These are phyloP conservation scores for Criorhina ranunculi DNA, from an alignment of 2,888 invertebrate genomes.

Conservation along the genomic window DNA sequence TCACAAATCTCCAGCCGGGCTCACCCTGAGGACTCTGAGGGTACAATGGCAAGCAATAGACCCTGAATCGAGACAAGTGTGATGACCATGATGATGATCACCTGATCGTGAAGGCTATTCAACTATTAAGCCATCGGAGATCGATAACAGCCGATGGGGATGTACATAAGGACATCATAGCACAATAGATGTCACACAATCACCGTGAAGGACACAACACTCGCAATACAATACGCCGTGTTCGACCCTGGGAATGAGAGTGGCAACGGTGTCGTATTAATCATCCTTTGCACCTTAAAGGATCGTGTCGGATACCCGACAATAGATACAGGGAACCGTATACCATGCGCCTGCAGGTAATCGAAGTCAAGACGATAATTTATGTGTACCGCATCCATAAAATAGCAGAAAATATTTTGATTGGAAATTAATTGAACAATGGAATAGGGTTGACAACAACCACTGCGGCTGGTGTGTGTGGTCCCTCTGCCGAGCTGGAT, in stretches of 20 bases:
- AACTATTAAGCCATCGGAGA: slow-evolving; percentile 69
- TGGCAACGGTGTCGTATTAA: slow-evolving; percentile 51
- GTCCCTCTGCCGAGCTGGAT: slow-evolving; percentile 58
- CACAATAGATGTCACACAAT: slow-evolving; percentile 70
- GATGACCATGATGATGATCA: slow-evolving; percentile 62
- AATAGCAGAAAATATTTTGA: slow-evolving; percentile 75
- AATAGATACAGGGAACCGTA: background rate
- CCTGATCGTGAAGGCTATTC: slow-evolving; percentile 49
- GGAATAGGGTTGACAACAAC: slow-evolving; percentile 67
- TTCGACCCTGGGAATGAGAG: slow-evolving; percentile 65
- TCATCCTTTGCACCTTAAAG: slow-evolving; percentile 59
- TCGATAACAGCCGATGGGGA: slow-evolving; percentile 47
- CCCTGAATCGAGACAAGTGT: slow-evolving; percentile 62
- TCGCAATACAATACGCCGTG: slow-evolving; percentile 3
- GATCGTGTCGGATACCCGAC: slow-evolving; percentile 44
- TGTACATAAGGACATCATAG: slow-evolving; percentile 61
- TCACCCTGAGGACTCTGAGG: slow-evolving; percentile 25
- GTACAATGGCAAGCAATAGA: slow-evolving; percentile 35
- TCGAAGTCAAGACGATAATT: slow-evolving; percentile 62
- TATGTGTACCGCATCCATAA: slow-evolving; percentile 68
- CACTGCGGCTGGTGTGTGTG: slow-evolving; percentile 60
- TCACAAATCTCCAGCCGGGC: slow-evolving; percentile 55
- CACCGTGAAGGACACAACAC: slow-evolving; percentile 69
- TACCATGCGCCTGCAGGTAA: slow-evolving; percentile 45
- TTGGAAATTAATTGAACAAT: slow-evolving; percentile 76